phyloP scores from a whole-genome alignment of 1,140 invertebrate species.

The Venturia canescens region DNA sequence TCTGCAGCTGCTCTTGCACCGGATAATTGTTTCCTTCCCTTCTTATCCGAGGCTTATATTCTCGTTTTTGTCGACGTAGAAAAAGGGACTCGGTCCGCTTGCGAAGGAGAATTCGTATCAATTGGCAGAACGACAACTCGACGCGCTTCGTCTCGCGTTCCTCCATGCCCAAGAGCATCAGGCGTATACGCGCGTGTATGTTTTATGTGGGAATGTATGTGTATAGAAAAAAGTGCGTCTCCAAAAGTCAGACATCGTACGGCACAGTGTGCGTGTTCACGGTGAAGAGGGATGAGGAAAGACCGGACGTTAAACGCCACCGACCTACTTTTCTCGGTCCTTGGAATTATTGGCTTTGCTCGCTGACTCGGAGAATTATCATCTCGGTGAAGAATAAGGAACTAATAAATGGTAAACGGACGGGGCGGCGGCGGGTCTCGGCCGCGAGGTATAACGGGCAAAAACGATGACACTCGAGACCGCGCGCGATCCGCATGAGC shows the following conservation, averaged over 20 bases:
- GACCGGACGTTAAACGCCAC: constrained; percentile 35
- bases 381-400: constrained; percentile 31
- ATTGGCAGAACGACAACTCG: constrained; percentile 30
- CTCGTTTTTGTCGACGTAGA: not conserved
- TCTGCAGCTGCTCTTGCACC: constrained; percentile 6
- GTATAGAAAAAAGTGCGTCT: not conserved
- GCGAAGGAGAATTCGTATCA: constrained; percentile 33
- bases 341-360: constrained; percentile 16
- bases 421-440: not conserved
- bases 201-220: not conserved
- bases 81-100: not conserved
- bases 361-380: constrained; percentile 17
- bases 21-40: constrained; percentile 29
- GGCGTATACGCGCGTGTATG: not conserved
- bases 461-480: constrained; percentile 42
- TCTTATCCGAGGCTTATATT: not conserved
- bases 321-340: constrained; percentile 44
- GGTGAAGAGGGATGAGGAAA: not conserved
- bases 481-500: constrained; percentile 3
- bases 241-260: not conserved
- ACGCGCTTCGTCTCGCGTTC: not conserved
- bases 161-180: not conserved
- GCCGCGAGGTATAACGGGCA: constrained; percentile 31
- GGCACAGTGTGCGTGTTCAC: not conserved
- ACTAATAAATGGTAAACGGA: constrained; percentile 44